Evolutionary conservation across 2,888 invertebrate genomes (phyloP).

Genomic region (Xestia rhomboidea): DNA sequence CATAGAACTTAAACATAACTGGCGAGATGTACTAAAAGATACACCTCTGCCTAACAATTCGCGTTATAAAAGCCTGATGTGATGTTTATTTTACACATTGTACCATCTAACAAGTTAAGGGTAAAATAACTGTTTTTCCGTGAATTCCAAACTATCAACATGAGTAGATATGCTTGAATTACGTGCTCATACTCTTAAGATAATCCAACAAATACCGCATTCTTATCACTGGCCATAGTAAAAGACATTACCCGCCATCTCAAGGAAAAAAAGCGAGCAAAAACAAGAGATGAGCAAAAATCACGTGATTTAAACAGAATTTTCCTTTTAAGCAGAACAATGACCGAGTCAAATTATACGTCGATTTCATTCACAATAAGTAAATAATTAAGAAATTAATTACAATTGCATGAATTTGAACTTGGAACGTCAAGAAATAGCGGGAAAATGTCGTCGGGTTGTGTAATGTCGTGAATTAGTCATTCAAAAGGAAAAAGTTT

Average conservation of each 20-base stretch:
- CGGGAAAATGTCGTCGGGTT: conserved; percentile 51
- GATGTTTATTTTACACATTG: background rate
- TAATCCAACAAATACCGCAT: conserved; percentile 16
- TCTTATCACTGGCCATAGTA: conserved; percentile 25
- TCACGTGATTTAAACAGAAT: conserved; percentile 46
- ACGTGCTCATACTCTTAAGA: conserved; percentile 32
- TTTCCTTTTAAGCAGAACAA: conserved; percentile 27
- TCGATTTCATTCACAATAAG: conserved; percentile 22
- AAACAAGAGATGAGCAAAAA: conserved; percentile 49
- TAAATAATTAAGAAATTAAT: conserved; percentile 48
- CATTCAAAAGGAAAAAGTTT: conserved; percentile 67
- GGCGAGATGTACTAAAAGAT: background rate
- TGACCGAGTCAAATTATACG: conserved; percentile 35
- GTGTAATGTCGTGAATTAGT: conserved; percentile 65
- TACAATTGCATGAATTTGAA: conserved; percentile 27
- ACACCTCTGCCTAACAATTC: background rate
- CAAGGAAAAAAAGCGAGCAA: conserved; percentile 43
- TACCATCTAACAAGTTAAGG: too few relatives aligned
- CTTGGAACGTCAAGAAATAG: conserved; percentile 31
- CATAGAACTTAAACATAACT: background rate
- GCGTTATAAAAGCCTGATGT: background rate
- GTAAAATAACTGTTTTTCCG: conserved; percentile 6
- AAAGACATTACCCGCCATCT: conserved; percentile 13
- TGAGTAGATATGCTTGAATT: conserved; percentile 9
- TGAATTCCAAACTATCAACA: conserved; percentile 16